Conservation (phyloP, 2,888 invertebrate species). For the Eledona agricola region DNA sequence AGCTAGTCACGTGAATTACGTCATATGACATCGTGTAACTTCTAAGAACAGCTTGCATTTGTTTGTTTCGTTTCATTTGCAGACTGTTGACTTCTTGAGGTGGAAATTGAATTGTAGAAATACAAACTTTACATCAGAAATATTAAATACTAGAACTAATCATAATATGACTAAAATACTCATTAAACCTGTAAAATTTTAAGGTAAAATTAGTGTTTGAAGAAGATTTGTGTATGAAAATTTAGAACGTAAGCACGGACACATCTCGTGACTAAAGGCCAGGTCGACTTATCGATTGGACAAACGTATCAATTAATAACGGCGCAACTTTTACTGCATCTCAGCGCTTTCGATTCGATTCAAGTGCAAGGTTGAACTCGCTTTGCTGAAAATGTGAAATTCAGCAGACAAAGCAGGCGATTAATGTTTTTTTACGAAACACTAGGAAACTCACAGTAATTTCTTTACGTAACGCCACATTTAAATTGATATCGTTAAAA, state of each 20-base stretch:
- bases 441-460: slow-evolving; percentile 35
- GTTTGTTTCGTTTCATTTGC: too few relatives aligned
- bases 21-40: too few relatives aligned
- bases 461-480: slow-evolving; percentile 38
- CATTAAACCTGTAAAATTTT: too few relatives aligned
- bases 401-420: slow-evolving; percentile 34
- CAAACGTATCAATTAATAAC: slow-evolving; percentile 29
- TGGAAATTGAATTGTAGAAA: too few relatives aligned
- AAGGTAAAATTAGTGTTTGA: neutral
- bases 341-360: slow-evolving; percentile 11
- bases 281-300: slow-evolving; percentile 28
- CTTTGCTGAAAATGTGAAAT: slow-evolving; percentile 9
- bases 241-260: too few relatives aligned
- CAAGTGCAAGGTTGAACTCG: slow-evolving; percentile 23
- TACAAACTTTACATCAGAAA: too few relatives aligned
- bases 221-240: slow-evolving; percentile 4
- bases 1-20: too few relatives aligned
- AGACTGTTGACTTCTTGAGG: too few relatives aligned
- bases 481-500: slow-evolving; percentile 41
- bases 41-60: too few relatives aligned
- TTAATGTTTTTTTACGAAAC: slow-evolving; percentile 37
- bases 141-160: too few relatives aligned
- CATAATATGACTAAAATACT: too few relatives aligned
- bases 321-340: slow-evolving; percentile 15
- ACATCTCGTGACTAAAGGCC: slow-evolving; percentile 20